Evolutionary conservation across 2,797 vertebrate genomes (phyloP).

Genomic region (Arvicola amphibius): DNA sequence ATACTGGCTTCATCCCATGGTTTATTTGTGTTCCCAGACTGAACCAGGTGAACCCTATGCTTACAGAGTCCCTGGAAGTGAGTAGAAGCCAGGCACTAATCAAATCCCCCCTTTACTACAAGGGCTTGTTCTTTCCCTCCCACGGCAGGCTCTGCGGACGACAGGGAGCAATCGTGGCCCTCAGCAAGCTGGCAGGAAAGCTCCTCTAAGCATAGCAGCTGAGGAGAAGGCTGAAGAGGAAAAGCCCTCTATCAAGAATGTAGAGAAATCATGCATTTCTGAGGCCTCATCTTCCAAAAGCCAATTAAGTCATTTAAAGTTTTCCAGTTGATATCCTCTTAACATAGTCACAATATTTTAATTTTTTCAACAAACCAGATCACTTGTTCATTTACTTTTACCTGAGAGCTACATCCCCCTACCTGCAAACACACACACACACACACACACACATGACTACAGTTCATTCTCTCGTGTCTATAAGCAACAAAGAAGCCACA

Average conservation of each 20-base stretch:
- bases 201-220: neutral
- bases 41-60: neutral
- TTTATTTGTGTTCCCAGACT: neutral
- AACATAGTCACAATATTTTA: conserved; percentile 65
- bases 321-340: conserved; percentile 67
- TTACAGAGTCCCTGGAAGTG: neutral
- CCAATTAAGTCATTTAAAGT: conserved; percentile 54
- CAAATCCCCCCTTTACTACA: neutral
- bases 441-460: neutral
- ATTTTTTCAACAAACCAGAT: neutral
- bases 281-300: neutral
- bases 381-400: conserved; percentile 68
- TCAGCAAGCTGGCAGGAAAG: neutral
- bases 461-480: neutral
- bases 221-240: neutral
- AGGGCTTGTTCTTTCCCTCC: neutral
- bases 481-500: neutral
- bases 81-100: neutral
- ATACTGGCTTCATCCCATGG: neutral
- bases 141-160: neutral
- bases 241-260: conserved; percentile 15
- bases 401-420: conserved; percentile 27
- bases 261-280: neutral
- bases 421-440: too few species aligned
- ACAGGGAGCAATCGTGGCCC: neutral